Evolutionary conservation across 1,140 invertebrate species (phyloP).

Genomic region (Drosophila funebris): DNA sequence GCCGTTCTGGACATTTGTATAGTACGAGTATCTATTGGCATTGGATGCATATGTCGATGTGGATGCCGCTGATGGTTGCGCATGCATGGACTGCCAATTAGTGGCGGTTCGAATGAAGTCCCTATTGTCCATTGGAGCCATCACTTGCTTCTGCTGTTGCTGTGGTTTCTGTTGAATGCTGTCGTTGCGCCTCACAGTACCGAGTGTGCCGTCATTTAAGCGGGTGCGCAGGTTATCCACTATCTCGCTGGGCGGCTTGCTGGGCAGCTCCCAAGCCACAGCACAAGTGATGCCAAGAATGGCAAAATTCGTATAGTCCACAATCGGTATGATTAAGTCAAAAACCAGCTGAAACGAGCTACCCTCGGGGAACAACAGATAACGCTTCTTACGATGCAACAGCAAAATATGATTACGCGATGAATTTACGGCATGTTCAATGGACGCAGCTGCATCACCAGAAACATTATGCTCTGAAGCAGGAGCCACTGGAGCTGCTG

Average conservation of each 20-base stretch:
- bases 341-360: constrained; percentile 88
- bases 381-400: constrained; percentile 85
- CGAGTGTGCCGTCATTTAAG: constrained; percentile 75
- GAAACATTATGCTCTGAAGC: neutral
- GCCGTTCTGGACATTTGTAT: constrained; percentile 56
- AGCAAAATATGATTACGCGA: constrained; percentile 49
- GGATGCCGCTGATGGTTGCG: constrained; percentile 19
- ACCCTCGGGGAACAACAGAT: constrained; percentile 91
- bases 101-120: constrained; percentile 25
- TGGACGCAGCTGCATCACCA: neutral
- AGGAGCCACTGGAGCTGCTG: neutral
- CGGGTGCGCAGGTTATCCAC: constrained; percentile 75
- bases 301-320: constrained; percentile 84
- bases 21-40: constrained; percentile 55
- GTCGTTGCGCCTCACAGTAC: constrained; percentile 66
- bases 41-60: constrained; percentile 56
- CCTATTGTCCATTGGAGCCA: neutral
- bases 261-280: constrained; percentile 90
- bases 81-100: constrained; percentile 71
- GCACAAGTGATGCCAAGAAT: constrained; percentile 89
- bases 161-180: constrained; percentile 13
- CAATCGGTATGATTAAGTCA: constrained; percentile 79
- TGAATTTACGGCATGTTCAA: neutral
- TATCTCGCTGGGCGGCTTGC: constrained; percentile 84
- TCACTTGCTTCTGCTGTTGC: neutral